Evolutionary conservation across 2,888 invertebrate genomes (phyloP), one percentile per base, ranked within the genome.

Genomic region (Pseudococcus viburni): DNA sequence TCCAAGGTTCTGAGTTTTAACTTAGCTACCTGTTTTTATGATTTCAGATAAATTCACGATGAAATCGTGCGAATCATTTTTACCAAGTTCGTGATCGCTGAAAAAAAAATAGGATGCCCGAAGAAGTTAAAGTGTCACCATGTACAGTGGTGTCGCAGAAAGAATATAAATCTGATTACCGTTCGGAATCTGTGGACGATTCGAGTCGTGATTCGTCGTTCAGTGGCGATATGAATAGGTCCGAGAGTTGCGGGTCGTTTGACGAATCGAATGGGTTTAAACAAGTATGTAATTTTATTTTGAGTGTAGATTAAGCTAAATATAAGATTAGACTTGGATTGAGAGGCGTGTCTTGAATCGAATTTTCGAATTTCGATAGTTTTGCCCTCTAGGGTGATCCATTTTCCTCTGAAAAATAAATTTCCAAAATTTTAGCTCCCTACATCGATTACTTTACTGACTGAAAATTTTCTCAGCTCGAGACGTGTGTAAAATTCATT

Each of bases 171-270:
- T 46, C 84, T 19, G 84, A 84, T 46, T 84, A 85, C 51, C 15
- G 51, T 51, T 55, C 84, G 51, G 22, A 46, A 51, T 46, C 84
- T 19, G 26, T 26, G 3, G 84, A 85, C 17, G 84, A 85, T 55
- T 85, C 51, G 51, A 22, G 51, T 22, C 84, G 48, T 26, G 84
- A 85, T 26, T 85, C 84, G 84, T 85, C 84, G 55, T 26, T 48
- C 51, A 85, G 84, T 22, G 85, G 59, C 33, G 85, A 85, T 9
- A 85, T 85, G 85, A 85, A 59, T 51, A 55, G 85, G n/a, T 85
- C 85, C 33, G 85, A 85, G n/a, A 85, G 22, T 42, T 85, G 68
- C n/a, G 59, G 64, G 26, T 85, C 55, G 33, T 85, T 59, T 51
- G 85, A 85, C 68, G 85, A 85, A 59, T 85, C 85, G 17, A 42